phyloP scores from a whole-genome alignment of 2,888 invertebrate species.

The Philaethria dido region DNA sequence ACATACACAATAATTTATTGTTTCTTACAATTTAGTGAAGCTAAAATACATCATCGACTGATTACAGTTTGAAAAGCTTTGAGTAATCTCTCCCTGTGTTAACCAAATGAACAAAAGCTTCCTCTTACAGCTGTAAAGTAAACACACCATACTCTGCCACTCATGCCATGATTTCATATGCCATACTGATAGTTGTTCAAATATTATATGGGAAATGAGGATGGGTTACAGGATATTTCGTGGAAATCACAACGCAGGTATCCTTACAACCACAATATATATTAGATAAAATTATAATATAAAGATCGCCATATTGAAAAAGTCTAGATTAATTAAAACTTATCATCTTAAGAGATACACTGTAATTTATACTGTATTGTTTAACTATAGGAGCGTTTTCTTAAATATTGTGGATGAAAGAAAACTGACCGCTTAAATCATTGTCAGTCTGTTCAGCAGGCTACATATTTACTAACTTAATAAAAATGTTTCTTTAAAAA shows the following conservation, averaged over 20 bases:
- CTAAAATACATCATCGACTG: constrained; percentile 82
- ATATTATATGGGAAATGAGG: constrained; percentile 60
- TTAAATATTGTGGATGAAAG: constrained; percentile 84
- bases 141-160: constrained; percentile 74
- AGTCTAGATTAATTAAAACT: constrained; percentile 81
- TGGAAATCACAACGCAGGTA: constrained; percentile 83
- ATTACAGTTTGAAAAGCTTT: constrained; percentile 81
- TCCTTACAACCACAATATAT: constrained; percentile 90
- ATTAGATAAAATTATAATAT: constrained; percentile 86
- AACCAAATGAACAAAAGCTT: constrained; percentile 73
- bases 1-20: constrained; percentile 85
- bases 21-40: constrained; percentile 84
- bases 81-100: constrained; percentile 75
- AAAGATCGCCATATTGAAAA: constrained; percentile 85
- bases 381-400: constrained; percentile 78
- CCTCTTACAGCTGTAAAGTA: constrained; percentile 68
- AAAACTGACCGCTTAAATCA: constrained; percentile 77
- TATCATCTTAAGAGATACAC: constrained; percentile 83
- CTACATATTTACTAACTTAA: constrained; percentile 80
- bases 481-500: constrained; percentile 69
- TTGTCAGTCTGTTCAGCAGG: constrained; percentile 77
- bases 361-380: constrained; percentile 81
- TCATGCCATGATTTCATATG: constrained; percentile 55
- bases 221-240: constrained; percentile 62
- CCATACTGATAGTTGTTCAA: constrained; percentile 49